Base-by-base conservation (phyloP, 1,140 invertebrate genomes). In the Pogonomyrmex californicus region DNA sequence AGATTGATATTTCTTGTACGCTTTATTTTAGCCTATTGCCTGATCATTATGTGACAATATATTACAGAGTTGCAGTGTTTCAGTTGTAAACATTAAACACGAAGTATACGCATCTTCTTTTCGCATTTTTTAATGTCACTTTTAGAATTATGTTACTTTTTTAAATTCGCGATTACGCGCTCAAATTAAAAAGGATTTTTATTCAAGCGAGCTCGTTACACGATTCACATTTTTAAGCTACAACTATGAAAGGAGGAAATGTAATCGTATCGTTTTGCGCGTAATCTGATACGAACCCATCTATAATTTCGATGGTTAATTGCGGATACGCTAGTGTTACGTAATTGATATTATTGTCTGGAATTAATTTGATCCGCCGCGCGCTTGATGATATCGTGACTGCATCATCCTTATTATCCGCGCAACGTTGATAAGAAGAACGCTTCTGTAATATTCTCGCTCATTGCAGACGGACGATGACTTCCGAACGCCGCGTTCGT, bases 1-100 rank as follows among this genome's bases (percentile, higher is more conserved):
- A 83, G 79, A 83, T 83, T 83, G 79, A 83, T 75, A 83, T 83
- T 71, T 83, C 68, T 83, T 60, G 54, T 4, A 44, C 54, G 68
- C 30, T 83, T 83, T 82, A 82, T 82, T 60, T 82, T 9, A 68
- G 51, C n/a, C 38, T 30, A 47, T 58, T 44, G 66, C 65, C 73
- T 47, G 77, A 79, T 79, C 47, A 79, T 79, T 63, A 23, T 6
- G 63, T 36, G n/a, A 38, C 47, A 51, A 30, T n/a, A 30, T n/a
- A 47, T 66, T 41, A 23, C 63, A 41, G 23, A 23, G 23, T 23
- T 23, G 23, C 38, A 41, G 38, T 44, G 17, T 47, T 63, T 60
- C 14, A 62, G n/a, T 60, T 9, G 30, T 23, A n/a, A 23, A n/a
- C 58, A 4, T 77, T 30, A 36, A 9, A 36, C 23, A 30, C 36